Evolutionary conservation across 1,140 invertebrate species (phyloP).

Genomic region (Zaprionus davidi): DNA sequence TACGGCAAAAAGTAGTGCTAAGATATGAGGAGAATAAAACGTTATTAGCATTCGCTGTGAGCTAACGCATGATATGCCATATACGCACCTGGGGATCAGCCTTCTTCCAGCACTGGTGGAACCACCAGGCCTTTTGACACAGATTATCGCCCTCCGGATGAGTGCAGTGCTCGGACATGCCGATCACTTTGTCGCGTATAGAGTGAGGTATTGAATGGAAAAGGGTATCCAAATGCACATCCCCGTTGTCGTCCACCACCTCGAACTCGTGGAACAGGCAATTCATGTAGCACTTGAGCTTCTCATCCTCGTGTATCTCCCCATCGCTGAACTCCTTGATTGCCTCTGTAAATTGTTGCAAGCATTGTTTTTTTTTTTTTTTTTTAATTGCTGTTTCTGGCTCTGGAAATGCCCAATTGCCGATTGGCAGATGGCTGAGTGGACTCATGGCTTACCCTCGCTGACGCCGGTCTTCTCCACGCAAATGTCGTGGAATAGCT

Average conservation of each 20-base stretch:
- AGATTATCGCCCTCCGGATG: conserved; percentile 76
- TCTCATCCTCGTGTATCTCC: conserved; percentile 76
- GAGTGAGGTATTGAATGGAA: conserved; percentile 63
- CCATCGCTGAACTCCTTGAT: conserved; percentile 82
- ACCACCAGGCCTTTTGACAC: conserved; percentile 84
- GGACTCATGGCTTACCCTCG: conserved; percentile 61
- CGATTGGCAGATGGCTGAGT: neutral
- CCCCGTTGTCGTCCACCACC: conserved; percentile 77
- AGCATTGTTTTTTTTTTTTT: conserved; percentile 24
- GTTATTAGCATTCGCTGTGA: neutral
- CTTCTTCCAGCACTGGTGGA: conserved; percentile 84
- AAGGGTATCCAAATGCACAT: conserved; percentile 74
- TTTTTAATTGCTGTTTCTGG: conserved; percentile 7
- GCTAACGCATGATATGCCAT: neutral
- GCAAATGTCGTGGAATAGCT: conserved; percentile 76
- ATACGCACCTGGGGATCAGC: conserved; percentile 72
- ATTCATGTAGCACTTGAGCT: conserved; percentile 81
- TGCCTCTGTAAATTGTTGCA: conserved; percentile 48
- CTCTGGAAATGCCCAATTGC: too few relatives aligned
- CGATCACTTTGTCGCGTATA: conserved; percentile 65
- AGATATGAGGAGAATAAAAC: neutral
- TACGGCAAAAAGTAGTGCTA: conserved; percentile 73
- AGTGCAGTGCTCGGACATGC: conserved; percentile 68
- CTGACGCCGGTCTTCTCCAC: conserved; percentile 78
- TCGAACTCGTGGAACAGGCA: conserved; percentile 78